Evolutionary conservation across 1,140 invertebrate genomes (phyloP).

Genomic region (Liolophura sinensis): DNA sequence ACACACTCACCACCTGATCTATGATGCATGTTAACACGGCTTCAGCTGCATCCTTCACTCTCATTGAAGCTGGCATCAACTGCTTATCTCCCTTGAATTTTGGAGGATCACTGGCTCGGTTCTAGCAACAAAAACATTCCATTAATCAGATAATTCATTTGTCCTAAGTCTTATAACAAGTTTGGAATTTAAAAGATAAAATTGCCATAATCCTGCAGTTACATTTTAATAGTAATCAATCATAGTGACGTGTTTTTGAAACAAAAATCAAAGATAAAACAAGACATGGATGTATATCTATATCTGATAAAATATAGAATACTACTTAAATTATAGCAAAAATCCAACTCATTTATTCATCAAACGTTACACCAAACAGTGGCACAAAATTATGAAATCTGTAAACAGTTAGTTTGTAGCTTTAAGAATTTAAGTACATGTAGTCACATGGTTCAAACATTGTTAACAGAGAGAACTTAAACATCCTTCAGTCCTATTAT

Average conservation of each 20-base stretch:
- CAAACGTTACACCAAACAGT: no score
- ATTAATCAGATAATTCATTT: background rate
- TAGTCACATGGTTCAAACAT: no score
- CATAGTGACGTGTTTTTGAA: background rate
- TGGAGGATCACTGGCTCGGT: constrained; percentile 79
- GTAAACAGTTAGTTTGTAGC: no score
- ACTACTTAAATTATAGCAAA: no score
- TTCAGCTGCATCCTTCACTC: constrained; percentile 94
- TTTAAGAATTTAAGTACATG: no score
- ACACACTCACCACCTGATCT: constrained; percentile 69
- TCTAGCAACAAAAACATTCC: constrained; percentile 61
- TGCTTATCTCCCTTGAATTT: constrained; percentile 96
- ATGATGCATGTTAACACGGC: constrained; percentile 86
- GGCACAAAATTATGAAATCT: no score
- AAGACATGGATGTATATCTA: background rate
- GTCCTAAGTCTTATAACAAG: background rate
- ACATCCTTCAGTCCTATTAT: no score
- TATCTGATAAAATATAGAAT: no score
- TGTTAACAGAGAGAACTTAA: no score
- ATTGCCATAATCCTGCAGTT: background rate
- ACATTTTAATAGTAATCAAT: background rate
- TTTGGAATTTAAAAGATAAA: background rate
- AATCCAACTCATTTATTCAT: no score
- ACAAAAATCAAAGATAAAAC: background rate
- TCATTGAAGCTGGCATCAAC: constrained; percentile 92